Evolutionary conservation across 1,140 invertebrate genomes (phyloP).

Genomic region (Atopsyche davidsoni): DNA sequence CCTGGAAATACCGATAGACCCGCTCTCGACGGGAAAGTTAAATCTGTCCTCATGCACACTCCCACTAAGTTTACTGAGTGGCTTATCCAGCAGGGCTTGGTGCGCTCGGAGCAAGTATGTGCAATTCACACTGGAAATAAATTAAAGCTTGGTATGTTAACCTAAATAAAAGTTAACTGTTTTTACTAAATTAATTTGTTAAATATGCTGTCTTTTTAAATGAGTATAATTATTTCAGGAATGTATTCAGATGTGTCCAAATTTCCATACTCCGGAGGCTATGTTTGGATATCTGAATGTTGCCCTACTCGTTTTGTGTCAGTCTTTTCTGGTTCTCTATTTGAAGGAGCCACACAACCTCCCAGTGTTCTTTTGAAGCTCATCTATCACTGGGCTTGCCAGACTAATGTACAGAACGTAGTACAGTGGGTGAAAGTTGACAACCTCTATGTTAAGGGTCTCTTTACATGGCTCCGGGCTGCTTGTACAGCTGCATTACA

Average conservation of each 20-base stretch:
- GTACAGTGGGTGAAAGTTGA: slow-evolving; percentile 82
- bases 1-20: slow-evolving; percentile 47
- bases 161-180: background rate
- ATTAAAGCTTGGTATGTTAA: slow-evolving; percentile 64
- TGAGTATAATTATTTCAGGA: slow-evolving; percentile 39
- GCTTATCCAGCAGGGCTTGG: slow-evolving; percentile 76
- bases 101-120: slow-evolving; percentile 72
- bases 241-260: slow-evolving; percentile 79
- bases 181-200: slow-evolving; percentile 14
- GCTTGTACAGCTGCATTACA: slow-evolving; percentile 72
- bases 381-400: slow-evolving; percentile 85
- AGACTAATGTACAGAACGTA: slow-evolving; percentile 81
- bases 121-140: slow-evolving; percentile 57
- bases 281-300: slow-evolving; percentile 83
- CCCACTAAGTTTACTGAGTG: slow-evolving; percentile 81
- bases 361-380: slow-evolving; percentile 75
- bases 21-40: slow-evolving; percentile 66
- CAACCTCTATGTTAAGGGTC: slow-evolving; percentile 67
- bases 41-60: slow-evolving; percentile 68
- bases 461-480: slow-evolving; percentile 72
- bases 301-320: slow-evolving; percentile 77
- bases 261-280: slow-evolving; percentile 79
- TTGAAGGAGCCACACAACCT: slow-evolving; percentile 74
- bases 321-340: slow-evolving; percentile 79
- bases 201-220: slow-evolving; percentile 6